Conservation (phyloP, 2,888 invertebrate species). For the Dermolepida albohirtum region DNA sequence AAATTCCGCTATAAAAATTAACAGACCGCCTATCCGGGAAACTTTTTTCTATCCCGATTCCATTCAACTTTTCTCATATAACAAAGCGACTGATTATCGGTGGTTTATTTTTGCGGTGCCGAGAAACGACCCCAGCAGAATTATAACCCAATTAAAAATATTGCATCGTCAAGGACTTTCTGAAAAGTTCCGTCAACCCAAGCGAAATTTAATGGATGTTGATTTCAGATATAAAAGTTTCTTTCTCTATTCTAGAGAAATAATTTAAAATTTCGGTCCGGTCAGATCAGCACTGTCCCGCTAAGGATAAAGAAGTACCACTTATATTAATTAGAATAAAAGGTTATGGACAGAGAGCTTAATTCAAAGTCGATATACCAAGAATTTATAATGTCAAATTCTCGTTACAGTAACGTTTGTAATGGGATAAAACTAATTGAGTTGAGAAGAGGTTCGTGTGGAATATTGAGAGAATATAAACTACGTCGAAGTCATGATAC, state of each 20-base stretch:
- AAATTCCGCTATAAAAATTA: too few species aligned
- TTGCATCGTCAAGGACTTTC: constrained; percentile 23
- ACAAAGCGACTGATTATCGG: constrained; percentile 19
- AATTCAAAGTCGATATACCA: constrained; percentile 2
- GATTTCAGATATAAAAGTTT: constrained; percentile 32
- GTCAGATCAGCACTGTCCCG: constrained; percentile 2
- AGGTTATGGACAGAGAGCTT: background rate
- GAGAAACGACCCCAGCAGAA: constrained; percentile 14
- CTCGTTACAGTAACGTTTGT: too few species aligned
- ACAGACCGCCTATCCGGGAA: too few species aligned
- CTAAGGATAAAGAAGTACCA: background rate
- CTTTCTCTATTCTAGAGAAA: constrained; percentile 6
- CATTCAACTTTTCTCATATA: constrained; percentile 20
- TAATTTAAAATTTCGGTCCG: constrained; percentile 23
- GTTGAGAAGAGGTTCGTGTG: too few species aligned
- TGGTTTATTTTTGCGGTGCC: constrained; percentile 14
- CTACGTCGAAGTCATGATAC: too few species aligned
- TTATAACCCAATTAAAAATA: constrained; percentile 43
- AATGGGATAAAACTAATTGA: too few species aligned
- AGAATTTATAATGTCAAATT: too few species aligned
- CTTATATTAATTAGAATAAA: constrained; percentile 21
- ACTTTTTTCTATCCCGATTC: constrained; percentile 11
- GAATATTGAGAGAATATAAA: too few species aligned
- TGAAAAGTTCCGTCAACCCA: constrained; percentile 14
- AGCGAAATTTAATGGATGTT: constrained; percentile 24